phyloP scores from a whole-genome alignment of 2,113 vertebrate species.

The Sphaerodactylus townsendi region DNA sequence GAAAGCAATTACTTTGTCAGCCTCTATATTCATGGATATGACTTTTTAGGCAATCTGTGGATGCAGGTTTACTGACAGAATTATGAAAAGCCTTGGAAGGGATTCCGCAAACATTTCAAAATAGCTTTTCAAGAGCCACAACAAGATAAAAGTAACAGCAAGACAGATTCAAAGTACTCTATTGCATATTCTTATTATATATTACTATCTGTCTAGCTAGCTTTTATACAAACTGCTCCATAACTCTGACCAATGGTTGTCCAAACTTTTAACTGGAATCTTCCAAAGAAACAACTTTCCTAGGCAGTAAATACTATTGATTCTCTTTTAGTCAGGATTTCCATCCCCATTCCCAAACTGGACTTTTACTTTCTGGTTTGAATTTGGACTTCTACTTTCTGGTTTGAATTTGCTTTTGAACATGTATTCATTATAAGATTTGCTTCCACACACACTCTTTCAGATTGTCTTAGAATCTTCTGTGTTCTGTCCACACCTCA shows the following conservation, averaged over 20 bases:
- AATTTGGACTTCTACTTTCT: background rate
- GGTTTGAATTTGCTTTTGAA: background rate
- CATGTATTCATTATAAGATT: background rate
- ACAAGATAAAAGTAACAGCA: constrained; percentile 68
- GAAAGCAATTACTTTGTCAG: constrained; percentile 47
- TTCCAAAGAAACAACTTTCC: background rate
- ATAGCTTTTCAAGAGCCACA: constrained; percentile 69
- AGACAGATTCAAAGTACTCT: constrained; percentile 64
- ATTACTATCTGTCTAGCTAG: constrained; percentile 35
- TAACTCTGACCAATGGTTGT: background rate
- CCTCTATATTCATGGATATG: constrained; percentile 55
- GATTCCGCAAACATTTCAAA: constrained; percentile 71
- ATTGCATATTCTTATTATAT: constrained; percentile 69
- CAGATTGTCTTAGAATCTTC: background rate
- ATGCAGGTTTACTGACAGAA: constrained; percentile 70
- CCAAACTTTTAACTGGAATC: background rate
- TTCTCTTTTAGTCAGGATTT: background rate
- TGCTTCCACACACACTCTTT: background rate
- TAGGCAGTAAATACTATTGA: constrained; percentile 47
- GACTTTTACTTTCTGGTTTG: background rate
- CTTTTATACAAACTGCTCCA: constrained; percentile 2
- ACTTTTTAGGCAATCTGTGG: constrained; percentile 71
- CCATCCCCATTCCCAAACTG: background rate
- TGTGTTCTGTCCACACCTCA: too few relatives aligned
- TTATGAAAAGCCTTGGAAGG: constrained; percentile 73